Evolutionary conservation across 2,797 vertebrate species (phyloP), one percentile per base, ranked within the genome.

Genomic region (Mastacembelus armatus): DNA sequence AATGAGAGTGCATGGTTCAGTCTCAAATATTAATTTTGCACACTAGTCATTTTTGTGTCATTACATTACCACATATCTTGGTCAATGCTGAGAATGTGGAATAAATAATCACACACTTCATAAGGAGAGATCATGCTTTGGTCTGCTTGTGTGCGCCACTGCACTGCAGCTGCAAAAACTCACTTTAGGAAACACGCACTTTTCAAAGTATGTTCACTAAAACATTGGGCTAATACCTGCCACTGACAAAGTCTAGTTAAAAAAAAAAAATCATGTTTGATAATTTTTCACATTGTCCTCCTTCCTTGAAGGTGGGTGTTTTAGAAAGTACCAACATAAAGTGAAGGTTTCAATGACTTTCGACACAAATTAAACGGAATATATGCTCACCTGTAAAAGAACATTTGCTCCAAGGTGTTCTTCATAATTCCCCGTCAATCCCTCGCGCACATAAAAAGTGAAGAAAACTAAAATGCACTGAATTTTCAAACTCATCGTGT

Each of bases 11-110:
- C 74, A 78, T 11, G 22, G 42, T 72, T 66, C 15, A 66, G 64
- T 82, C 79, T 85, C 75, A 83, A 72, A 85, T 85, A 79, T 79
- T 89, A 66, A 85, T 81, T 80, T 75, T 81, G 75, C 73, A 78
- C 85, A 89, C 85, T 89, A 88, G 85, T 80, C 80, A 69, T 59
- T 73, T 71, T 90, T 92, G 88, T 92, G 91, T 91, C 90, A 88
- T 90, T 78, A 88, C 62, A 90, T 91, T 80, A 91, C 85, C 87
- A 89, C 91, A 92, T 78, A 80, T 85, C 76, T 86, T 80, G 75
- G 18, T 71, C 58, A 54, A 38, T 80, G 60, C 65, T 59, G 68
- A 66, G 76, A 80, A 85, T 77, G 74, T 57, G 81, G 64, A 57
- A 78, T 65, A 80, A 85, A 87, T 60, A 75, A 1, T 30, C 49